Conservation (phyloP, 2,113 vertebrate species). For the Hipposideros armiger region DNA sequence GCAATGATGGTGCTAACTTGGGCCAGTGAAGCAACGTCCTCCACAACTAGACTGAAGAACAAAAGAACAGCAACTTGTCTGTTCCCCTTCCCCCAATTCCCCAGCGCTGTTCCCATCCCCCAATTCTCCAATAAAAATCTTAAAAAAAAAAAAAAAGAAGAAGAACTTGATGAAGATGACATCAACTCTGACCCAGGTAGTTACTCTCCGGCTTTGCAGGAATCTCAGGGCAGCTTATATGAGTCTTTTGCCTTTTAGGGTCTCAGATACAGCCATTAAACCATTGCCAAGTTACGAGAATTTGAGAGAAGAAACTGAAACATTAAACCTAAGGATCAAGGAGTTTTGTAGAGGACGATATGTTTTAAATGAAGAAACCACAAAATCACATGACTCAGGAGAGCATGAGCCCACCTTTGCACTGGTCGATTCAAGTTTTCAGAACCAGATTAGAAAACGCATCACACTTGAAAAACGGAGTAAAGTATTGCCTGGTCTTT, state of each 20-base stretch:
- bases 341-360: constrained; percentile 94
- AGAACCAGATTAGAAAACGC: not conserved
- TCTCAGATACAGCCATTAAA: constrained; percentile 76
- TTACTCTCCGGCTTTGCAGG: not conserved
- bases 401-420: not conserved
- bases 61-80: no score
- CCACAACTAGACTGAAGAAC: no score
- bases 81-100: no score
- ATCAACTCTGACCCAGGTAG: constrained; percentile 70
- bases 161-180: constrained; percentile 89
- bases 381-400: not conserved
- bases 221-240: constrained; percentile 75
- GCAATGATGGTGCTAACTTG: no score
- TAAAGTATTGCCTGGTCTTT: constrained; percentile 87
- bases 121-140: no score
- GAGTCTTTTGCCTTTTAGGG: constrained; percentile 82
- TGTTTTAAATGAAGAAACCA: constrained; percentile 87
- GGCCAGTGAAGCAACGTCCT: no score
- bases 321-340: constrained; percentile 89
- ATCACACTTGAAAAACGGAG: not conserved
- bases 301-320: constrained; percentile 89
- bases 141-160: not conserved
- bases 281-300: constrained; percentile 88
- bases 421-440: not conserved
- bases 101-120: no score